Evolutionary conservation across 2,888 invertebrate species (phyloP).

Genomic region (Hololepta plana): DNA sequence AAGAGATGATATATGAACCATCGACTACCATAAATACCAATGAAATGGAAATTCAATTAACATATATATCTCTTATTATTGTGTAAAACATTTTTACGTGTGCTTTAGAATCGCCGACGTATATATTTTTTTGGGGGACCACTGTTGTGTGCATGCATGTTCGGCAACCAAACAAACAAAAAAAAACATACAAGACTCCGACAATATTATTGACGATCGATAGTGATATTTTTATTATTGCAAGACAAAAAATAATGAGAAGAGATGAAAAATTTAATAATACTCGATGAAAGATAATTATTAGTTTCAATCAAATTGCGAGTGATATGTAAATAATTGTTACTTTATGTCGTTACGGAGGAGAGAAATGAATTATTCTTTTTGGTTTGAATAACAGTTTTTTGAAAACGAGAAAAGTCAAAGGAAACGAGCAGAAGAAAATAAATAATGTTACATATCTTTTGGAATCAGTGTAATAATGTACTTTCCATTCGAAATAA

Average conservation of each 20-base stretch:
- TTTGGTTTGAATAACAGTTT: too few relatives aligned
- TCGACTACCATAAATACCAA: too few relatives aligned
- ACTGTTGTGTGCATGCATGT: slow-evolving; percentile 16
- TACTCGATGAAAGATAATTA: slow-evolving; percentile 7
- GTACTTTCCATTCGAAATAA: slow-evolving; percentile 13
- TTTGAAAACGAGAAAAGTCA: too few relatives aligned
- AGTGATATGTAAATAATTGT: slow-evolving; percentile 11
- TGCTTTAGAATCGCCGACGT: slow-evolving; percentile 15
- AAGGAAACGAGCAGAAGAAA: too few relatives aligned
- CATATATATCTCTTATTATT: too few relatives aligned
- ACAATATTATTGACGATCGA: slow-evolving; percentile 26
- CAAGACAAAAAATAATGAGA: too few relatives aligned
- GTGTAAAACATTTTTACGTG: too few relatives aligned
- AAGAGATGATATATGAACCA: too few relatives aligned
- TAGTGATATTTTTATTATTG: slow-evolving; percentile 25
- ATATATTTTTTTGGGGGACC: slow-evolving; percentile 17
- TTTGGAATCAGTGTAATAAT: slow-evolving; percentile 21
- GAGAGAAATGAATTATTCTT: too few relatives aligned
- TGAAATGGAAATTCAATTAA: too few relatives aligned
- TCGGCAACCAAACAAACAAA: slow-evolving; percentile 8
- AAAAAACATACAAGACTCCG: slow-evolving; percentile 18
- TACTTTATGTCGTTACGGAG: too few relatives aligned
- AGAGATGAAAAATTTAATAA: slow-evolving; percentile 6
- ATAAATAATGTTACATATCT: slow-evolving; percentile 21
- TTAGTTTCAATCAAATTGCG: slow-evolving; percentile 13